Base-by-base conservation (phyloP, 1,140 invertebrate species). In the Drosophila hydei region DNA sequence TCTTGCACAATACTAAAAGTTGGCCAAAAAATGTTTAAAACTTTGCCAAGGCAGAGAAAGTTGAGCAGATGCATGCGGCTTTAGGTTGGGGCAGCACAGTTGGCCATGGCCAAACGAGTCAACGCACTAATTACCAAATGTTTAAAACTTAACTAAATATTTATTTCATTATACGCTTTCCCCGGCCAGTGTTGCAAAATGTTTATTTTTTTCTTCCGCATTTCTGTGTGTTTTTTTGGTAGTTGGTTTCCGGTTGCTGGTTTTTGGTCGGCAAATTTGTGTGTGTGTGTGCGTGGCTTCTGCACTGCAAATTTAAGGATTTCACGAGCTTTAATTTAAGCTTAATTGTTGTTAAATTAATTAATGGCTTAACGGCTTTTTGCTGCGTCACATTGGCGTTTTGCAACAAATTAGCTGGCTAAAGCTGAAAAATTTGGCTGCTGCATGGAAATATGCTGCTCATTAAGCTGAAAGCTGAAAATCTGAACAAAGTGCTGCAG, bases 321-420 rank as follows among this genome's bases (percentile, higher is more conserved):
- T 65, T 40, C 16, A 25, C 58, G 27, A 50, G 73, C 73, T 73
- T 87, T 43, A 64, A 67, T 77, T 74, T 74, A 63, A 84, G 61
- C 79, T 80, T 80, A 87, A 80, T 79, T 79, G 83, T 75, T 68
- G 67, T 78, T 55, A 76, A 79, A 85, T 84, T 84, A 85, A 84
- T 84, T 79, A 71, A 58, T 65, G 48, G 62, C 69, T 77, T 72
- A 61, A 30, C 62, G 58, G 58, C 61, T 63, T 55, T 67, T 18
- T 12, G 47, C 12, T 21, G 33, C 21, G 14, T 48, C 51, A 30
- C 33, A 36, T 36, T 61, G 42, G 6, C 38, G 27, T 38, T 33
- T 38, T n/a, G n/a, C 14, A 16, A 7, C 12, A 54, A 54, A 55
- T 55, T 40, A 25, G 19, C 33, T 16, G 51, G 1, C 19, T 8